Evolutionary conservation across 2,888 invertebrate species (phyloP).

Genomic region (Ophion costatus): DNA sequence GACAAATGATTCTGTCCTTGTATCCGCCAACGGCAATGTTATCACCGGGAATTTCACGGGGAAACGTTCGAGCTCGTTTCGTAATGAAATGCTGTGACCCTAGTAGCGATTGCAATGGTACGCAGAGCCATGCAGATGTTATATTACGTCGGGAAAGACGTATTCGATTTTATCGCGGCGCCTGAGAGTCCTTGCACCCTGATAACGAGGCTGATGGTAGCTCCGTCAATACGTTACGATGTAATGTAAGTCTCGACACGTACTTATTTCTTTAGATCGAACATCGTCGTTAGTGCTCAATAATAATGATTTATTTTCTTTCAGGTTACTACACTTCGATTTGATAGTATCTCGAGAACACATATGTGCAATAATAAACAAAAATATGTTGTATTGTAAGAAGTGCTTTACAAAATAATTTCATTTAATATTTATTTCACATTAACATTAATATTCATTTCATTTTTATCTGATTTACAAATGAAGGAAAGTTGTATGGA

Average conservation of each 20-base stretch:
- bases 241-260: not conserved
- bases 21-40: slow-evolving; percentile 32
- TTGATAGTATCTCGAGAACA: not conserved
- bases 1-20: slow-evolving; percentile 1
- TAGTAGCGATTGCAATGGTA: slow-evolving; percentile 11
- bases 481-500: too few relatives aligned
- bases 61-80: slow-evolving; percentile 34
- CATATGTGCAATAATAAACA: not conserved
- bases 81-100: slow-evolving; percentile 51
- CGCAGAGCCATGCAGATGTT: slow-evolving; percentile 8
- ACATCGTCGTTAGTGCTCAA: slow-evolving; percentile 27
- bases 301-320: not conserved
- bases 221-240: slow-evolving; percentile 45
- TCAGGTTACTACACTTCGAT: not conserved
- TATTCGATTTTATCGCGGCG: slow-evolving; percentile 61
- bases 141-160: slow-evolving; percentile 35
- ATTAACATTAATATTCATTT: too few relatives aligned
- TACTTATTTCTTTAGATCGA: slow-evolving; percentile 22
- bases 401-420: not conserved
- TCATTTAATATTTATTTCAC: too few relatives aligned
- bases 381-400: not conserved
- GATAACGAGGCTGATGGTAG: slow-evolving; percentile 37
- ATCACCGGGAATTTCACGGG: slow-evolving; percentile 14
- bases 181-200: slow-evolving; percentile 35
- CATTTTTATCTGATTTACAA: not conserved